A percentile compares a stretch with the other conserved stretches of the same genome.
Conservation (phyloP, 2,888 invertebrate species). For the Drosophila rubida region DNA sequence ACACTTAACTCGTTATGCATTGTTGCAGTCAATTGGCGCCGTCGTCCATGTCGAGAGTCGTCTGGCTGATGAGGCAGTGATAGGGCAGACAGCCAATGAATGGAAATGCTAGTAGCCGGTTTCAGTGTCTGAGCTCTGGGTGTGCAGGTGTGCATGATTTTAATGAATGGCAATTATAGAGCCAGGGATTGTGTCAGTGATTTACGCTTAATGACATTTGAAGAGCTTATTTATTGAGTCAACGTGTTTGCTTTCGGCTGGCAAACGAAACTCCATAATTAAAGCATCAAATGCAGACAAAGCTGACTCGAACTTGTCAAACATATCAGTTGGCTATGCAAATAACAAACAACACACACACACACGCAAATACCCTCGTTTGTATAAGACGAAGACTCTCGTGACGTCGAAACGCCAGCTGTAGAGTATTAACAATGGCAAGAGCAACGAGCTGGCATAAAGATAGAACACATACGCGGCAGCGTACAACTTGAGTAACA, state of each 20-base stretch:
- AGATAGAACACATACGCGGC: slow-evolving; percentile 68
- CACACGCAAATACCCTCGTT: not conserved
- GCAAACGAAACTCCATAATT: slow-evolving; percentile 58
- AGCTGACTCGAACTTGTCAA: slow-evolving; percentile 31
- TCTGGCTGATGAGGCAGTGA: slow-evolving; percentile 55
- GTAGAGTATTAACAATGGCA: slow-evolving; percentile 58
- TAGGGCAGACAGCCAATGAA: slow-evolving; percentile 59
- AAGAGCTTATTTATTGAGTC: slow-evolving; percentile 65
- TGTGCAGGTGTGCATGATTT: slow-evolving; percentile 44
- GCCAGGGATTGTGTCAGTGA: slow-evolving; percentile 26
- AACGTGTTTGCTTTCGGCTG: slow-evolving; percentile 25
- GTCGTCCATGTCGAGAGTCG: slow-evolving; percentile 27
- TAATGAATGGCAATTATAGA: slow-evolving; percentile 70
- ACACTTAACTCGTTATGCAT: slow-evolving; percentile 74
- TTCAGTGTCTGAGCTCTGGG: slow-evolving; percentile 50
- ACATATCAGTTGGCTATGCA: slow-evolving; percentile 26
- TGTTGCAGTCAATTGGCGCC: slow-evolving; percentile 58
- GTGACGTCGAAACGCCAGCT: not conserved
- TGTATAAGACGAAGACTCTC: no score
- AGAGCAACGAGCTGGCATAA: slow-evolving; percentile 21
- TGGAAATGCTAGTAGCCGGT: slow-evolving; percentile 49
- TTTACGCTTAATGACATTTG: slow-evolving; percentile 61
- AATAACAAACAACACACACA: slow-evolving; percentile 31
- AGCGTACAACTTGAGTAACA: slow-evolving; percentile 57
- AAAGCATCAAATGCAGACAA: slow-evolving; percentile 69